Evolutionary conservation across 2,888 invertebrate genomes (phyloP).

Genomic region (Acronicta leporina): DNA sequence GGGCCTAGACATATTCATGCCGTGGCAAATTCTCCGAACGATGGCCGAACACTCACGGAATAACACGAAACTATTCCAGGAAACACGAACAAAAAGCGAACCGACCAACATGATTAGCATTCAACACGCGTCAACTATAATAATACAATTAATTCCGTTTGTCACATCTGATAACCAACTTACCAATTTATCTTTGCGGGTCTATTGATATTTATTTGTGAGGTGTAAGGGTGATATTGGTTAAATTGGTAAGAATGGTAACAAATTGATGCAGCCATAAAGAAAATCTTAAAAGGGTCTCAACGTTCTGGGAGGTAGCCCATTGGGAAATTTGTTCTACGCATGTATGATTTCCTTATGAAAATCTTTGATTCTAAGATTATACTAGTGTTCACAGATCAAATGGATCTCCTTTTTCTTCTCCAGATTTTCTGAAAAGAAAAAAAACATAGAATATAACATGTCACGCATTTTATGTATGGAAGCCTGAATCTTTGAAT

Average conservation of each 20-base stretch:
- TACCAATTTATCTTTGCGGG: slow-evolving; percentile 49
- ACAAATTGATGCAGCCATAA: slow-evolving; percentile 49
- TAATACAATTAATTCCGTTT: slow-evolving; percentile 87
- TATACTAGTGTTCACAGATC: neutral
- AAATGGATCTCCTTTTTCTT: no score
- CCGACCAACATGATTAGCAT: slow-evolving; percentile 72
- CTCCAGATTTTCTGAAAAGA: no score
- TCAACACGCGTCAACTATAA: slow-evolving; percentile 76
- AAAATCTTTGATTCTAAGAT: slow-evolving; percentile 26
- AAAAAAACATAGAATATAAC: no score
- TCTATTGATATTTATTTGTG: slow-evolving; percentile 36
- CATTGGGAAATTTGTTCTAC: slow-evolving; percentile 67
- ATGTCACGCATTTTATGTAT: no score
- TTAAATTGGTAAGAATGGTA: neutral
- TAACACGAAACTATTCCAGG: slow-evolving; percentile 75
- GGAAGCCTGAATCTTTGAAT: no score
- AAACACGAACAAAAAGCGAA: slow-evolving; percentile 69
- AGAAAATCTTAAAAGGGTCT: slow-evolving; percentile 69
- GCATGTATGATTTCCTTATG: slow-evolving; percentile 50
- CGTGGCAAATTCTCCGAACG: slow-evolving; percentile 67
- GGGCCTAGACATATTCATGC: slow-evolving; percentile 57
- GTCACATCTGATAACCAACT: slow-evolving; percentile 62
- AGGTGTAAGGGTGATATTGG: slow-evolving; percentile 34
- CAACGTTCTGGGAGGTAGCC: slow-evolving; percentile 75
- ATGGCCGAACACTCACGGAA: slow-evolving; percentile 64